A percentile compares a stretch with the other conserved stretches of the same genome.
Evolutionary conservation across 2,888 invertebrate species (phyloP).

Genomic region (Brachycybe producta): DNA sequence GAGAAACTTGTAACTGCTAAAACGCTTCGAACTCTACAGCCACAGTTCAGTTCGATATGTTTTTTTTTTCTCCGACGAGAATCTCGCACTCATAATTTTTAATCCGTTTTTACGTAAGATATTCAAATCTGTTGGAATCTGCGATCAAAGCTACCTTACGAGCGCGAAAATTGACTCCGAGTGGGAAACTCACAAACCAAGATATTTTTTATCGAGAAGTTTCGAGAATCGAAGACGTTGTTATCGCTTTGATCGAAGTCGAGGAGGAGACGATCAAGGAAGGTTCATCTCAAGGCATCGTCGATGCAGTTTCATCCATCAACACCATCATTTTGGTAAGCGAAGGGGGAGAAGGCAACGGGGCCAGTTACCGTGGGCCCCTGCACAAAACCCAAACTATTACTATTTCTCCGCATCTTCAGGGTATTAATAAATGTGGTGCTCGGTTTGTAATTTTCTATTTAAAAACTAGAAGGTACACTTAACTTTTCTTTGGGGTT

Average conservation of each 20-base stretch:
- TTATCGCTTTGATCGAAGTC: constrained; percentile 47
- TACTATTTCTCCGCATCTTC: constrained; percentile 22
- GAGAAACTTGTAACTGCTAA: constrained; percentile 67
- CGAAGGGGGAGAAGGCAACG: too few species aligned
- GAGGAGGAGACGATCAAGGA: constrained; percentile 48
- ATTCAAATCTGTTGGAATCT: constrained; percentile 39
- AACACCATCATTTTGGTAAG: constrained; percentile 46
- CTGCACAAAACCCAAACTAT: too few species aligned
- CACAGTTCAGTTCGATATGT: constrained; percentile 32
- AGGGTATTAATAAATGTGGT: neutral
- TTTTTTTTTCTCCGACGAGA: constrained; percentile 22
- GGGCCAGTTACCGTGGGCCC: too few species aligned
- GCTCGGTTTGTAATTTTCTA: too few species aligned
- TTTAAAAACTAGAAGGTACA: too few species aligned
- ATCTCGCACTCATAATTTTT: neutral
- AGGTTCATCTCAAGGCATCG: constrained; percentile 43
- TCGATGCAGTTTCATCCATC: constrained; percentile 41
- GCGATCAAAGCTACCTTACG: constrained; percentile 45
- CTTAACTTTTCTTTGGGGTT: too few species aligned
- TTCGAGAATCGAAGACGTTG: constrained; percentile 50
- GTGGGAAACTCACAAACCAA: constrained; percentile 46
- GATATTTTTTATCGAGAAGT: constrained; percentile 61
- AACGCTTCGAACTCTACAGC: constrained; percentile 51
- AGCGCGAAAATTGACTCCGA: constrained; percentile 28
- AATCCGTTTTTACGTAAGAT: constrained; percentile 23